These are phyloP conservation scores for Zaprionus ghesquierei DNA, from an alignment of 1,140 invertebrate species.

Conservation along the genomic window DNA sequence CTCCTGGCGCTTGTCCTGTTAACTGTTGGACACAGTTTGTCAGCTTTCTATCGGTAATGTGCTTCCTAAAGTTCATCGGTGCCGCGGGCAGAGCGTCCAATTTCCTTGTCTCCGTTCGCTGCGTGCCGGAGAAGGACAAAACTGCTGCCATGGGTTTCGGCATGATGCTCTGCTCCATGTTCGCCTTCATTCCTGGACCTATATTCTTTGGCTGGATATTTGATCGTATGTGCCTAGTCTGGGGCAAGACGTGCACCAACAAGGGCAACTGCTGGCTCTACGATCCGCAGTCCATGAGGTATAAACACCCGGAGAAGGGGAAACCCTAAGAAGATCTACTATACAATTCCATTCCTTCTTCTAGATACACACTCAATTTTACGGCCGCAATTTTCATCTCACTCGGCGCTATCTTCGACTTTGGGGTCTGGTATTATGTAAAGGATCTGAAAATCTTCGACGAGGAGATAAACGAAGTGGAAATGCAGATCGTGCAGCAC, in stretches of 20 bases:
- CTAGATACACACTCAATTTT: slow-evolving; percentile 86
- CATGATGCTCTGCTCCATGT: slow-evolving; percentile 87
- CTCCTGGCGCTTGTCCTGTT: slow-evolving; percentile 86
- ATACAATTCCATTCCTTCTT: not conserved
- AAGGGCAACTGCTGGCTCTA: slow-evolving; percentile 90
- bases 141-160: slow-evolving; percentile 88
- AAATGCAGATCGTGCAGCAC: slow-evolving; percentile 77
- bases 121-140: slow-evolving; percentile 89
- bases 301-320: slow-evolving; percentile 38
- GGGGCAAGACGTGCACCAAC: slow-evolving; percentile 89
- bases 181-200: slow-evolving; percentile 88
- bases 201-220: slow-evolving; percentile 89
- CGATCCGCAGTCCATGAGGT: slow-evolving; percentile 86
- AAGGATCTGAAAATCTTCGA: slow-evolving; percentile 89
- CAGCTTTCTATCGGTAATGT: slow-evolving; percentile 87
- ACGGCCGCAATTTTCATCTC: slow-evolving; percentile 87
- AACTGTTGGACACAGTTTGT: slow-evolving; percentile 87
- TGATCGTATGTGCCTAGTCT: slow-evolving; percentile 88
- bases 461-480: slow-evolving; percentile 84
- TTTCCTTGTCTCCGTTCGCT: slow-evolving; percentile 87
- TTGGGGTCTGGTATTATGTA: slow-evolving; percentile 87
- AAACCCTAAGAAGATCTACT: not conserved
- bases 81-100: slow-evolving; percentile 88
- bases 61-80: slow-evolving; percentile 87
- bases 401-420: slow-evolving; percentile 87